Evolutionary conservation across 2,888 invertebrate species (phyloP), one percentile per base, ranked within the genome.

Genomic region (Vannuccia rotundouncinata): DNA sequence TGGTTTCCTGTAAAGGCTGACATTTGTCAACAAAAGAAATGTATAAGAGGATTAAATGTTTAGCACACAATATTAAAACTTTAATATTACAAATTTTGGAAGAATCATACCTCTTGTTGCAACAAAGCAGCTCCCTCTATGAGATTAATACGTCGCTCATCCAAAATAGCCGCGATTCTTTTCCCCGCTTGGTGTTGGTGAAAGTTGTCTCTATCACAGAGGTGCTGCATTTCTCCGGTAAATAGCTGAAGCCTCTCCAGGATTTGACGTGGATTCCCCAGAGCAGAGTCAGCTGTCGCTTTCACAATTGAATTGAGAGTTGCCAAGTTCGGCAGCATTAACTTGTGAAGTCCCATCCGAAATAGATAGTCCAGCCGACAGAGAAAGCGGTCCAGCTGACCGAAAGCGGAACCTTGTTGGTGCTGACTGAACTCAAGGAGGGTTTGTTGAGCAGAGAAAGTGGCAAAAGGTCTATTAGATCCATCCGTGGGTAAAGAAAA

Each of bases 101-200:
- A n/a, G n/a, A n/a, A n/a, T n/a, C n/a, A n/a, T 45, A 45, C 45
- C 45, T 45, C 66, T 22, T 66, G 66, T 66, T 17, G 66, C 66
- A 22, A 17, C 66, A 66, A 27, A 2, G 22, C 66, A 66, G 66
- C 66, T 22, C 10, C 66, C 22, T 66, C 66, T 22, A 66, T 66
- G 66, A 66, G 66, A 5, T 66, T 27, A 2, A 66, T 22, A 2
- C 66, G 5, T 2, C 66, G 22, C 66, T 66, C 66, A 22, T 66
- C 66, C 66, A 66, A 66, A 5, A 66, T 2, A 2, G 10, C 66
- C 5, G 22, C 66, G 2, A 66, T 22, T 27, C 10, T 5, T 22
- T 22, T 5, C 66, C 66, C 66, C 66, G 22, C 25, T 27, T 66
- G 66, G 25, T n/a, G 25, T 2, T 22, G 10, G 66, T 66, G 66